Evolutionary conservation across 64 coral and sea anemone genomes (phyloP), one percentile per base, ranked within the genome.

Genomic region (Dendronephthya gigantea): DNA sequence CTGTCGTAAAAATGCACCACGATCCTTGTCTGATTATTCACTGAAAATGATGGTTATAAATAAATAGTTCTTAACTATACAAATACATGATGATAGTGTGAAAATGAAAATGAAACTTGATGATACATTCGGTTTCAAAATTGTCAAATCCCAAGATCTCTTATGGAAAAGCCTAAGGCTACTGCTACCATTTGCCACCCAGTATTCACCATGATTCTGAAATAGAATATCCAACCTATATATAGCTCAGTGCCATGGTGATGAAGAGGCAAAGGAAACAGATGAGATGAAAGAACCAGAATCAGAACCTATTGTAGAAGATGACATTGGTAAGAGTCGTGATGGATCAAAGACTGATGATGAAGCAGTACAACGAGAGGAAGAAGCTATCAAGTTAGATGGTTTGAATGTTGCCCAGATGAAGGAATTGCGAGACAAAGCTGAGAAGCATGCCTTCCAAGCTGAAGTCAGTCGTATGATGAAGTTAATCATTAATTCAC

Each of bases 391-490:
- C 31, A 98, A 98, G 82, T 52, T 98, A 56, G 94, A 98, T 88
- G 94, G 94, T 0, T 82, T 98, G n/a, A 98, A 93, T 93, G 94
- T 98, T 4, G 87, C 94, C 30, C 94, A 98, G 49, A 98, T 98
- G 94, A 98, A 98, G 74, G 94, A 98, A 88, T 55, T 98, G 55
- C 86, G 94, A 75, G 94, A 98, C 0, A 98, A 93, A 82, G 94
- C 94, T 50, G 94, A 98, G 38, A 98, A 98, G 45, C 89, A 91
- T 82, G 52, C 87, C 17, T 98, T 98, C 83, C 92, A 98, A 41
- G 94, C 94, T 91, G 94, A 98, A 98, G 94, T 98, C 51, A 93
- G 90, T 55, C 87, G 94, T 17, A 98, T 98, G 94, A 98, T 98
- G 94, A 98, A 98, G 83, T 82, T 98, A 16, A 98, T 98, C 50